Evolutionary conservation across 2,888 invertebrate species (phyloP).

Genomic region (Drosophila neotestacea): DNA sequence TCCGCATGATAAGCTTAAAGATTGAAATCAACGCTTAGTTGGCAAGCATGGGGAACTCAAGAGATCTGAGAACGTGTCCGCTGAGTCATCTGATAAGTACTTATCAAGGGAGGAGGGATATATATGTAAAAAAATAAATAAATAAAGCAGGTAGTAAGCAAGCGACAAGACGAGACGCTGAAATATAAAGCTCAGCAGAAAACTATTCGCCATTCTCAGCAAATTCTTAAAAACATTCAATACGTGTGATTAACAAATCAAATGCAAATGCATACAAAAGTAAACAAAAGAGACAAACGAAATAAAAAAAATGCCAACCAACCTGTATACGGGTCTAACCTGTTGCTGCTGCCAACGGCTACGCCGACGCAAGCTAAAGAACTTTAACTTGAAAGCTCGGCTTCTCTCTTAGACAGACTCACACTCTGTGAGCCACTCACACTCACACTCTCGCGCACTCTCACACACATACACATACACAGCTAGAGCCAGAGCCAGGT

Average conservation of each 20-base stretch:
- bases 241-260: conserved; percentile 37
- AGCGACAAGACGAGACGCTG: background rate
- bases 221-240: conserved; percentile 23
- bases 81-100: conserved; percentile 45
- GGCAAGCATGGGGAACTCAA: conserved; percentile 24
- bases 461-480: conserved; percentile 25
- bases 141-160: conserved; percentile 18
- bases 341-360: conserved; percentile 60
- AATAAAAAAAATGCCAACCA: conserved; percentile 59
- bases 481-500: conserved; percentile 47
- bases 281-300: conserved; percentile 57
- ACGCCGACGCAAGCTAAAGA: conserved; percentile 70
- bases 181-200: conserved; percentile 18
- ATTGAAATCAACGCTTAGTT: conserved; percentile 25
- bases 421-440: conserved; percentile 22
- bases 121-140: conserved; percentile 1
- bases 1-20: conserved; percentile 13
- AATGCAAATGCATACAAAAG: conserved; percentile 51
- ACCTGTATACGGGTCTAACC: conserved; percentile 75
- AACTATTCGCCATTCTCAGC: background rate
- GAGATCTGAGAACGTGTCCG: conserved; percentile 26
- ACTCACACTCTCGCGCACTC: conserved; percentile 23
- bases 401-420: conserved; percentile 18
- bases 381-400: conserved; percentile 73
- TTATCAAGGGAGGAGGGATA: conserved; percentile 2